Evolutionary conservation across 2,113 vertebrate genomes (phyloP).

Genomic region (Nannobrachium achirus): DNA sequence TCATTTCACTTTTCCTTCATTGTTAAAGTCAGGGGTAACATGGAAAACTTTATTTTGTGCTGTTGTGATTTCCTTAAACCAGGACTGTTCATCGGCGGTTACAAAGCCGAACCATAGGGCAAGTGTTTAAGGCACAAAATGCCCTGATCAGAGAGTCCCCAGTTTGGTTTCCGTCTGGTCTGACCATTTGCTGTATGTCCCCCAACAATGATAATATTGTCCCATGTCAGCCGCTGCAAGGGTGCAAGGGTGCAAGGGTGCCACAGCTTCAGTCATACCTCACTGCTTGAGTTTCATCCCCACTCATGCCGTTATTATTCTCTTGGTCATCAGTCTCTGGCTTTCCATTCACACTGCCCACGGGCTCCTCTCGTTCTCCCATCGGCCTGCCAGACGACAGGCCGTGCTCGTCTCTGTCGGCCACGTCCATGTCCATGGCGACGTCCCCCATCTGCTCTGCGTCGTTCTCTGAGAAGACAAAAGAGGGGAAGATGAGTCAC

Average conservation of each 20-base stretch:
- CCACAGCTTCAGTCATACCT: conserved; percentile 59
- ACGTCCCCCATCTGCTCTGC: conserved; percentile 33
- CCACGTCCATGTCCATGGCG: conserved; percentile 12
- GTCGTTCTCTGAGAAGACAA: conserved; percentile 4
- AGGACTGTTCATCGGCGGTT: no score
- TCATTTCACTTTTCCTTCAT: no score
- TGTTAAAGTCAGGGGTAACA: no score
- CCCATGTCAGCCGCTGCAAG: not conserved
- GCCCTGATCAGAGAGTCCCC: no score
- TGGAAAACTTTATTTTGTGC: no score
- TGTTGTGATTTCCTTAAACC: no score
- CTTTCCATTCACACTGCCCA: conserved; percentile 75
- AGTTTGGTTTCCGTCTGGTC: no score
- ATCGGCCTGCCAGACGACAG: conserved; percentile 38
- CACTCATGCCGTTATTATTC: conserved; percentile 63
- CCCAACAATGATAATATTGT: no score
- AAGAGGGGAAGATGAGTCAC: not conserved
- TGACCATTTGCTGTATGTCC: no score
- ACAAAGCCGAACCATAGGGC: no score
- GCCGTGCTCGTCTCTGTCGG: conserved; percentile 32
- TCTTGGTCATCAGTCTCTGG: conserved; percentile 67
- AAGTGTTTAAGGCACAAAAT: no score
- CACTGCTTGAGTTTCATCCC: conserved; percentile 68
- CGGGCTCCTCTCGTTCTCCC: conserved; percentile 35
- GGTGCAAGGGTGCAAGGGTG: not conserved